Base-by-base conservation (phyloP, 2,797 vertebrate species). In the Sitta carolinensis region DNA sequence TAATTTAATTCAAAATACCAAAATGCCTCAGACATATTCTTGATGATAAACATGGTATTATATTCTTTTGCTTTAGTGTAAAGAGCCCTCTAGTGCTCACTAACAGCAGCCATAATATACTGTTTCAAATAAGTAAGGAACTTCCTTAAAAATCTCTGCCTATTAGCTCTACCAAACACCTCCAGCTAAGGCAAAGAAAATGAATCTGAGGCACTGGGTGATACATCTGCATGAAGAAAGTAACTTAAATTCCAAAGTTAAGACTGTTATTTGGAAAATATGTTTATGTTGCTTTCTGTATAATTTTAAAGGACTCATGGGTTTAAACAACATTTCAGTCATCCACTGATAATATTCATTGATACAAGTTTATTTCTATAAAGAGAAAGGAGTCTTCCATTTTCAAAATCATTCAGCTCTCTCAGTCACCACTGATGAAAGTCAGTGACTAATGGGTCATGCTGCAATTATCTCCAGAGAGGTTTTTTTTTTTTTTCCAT, bases 31-130 rank as follows among this genome's bases (percentile, higher is more conserved):
- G 14, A 50, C 9, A 6, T 4, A 29, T 62, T 52, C 50, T 55
- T 25, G 18, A 4, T 27, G 23, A n/a, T 20, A 68, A 72, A 73
- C 25, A 27, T 5, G 36, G 55, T 30, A 61, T 20, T 38, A 25
- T 36, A 52, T 43, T 68, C 63, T 67, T 91, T 87, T 93, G 77
- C 52, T 64, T 59, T 84, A 95, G 95, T 91, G 95, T 96, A 55
- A 93, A 81, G 95, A 90, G 96, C 97, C 97, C 97, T 96, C 98
- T 98, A 96, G 97, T 74, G 97, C 82, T 95, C 86, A 47, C 10
- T 27, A 12, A 16, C 9, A 9, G 3, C 90, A 88, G 81, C 32
- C 13, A 58, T n/a, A 38, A 48, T 21, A 45, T 16, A 20, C 57
- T 54, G 72, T 52, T 68, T 80, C 42, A 51, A 80, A 47, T 6